These are phyloP conservation scores for Platorchestia sp. DNA, from an alignment of 1,140 invertebrate species.

Conservation along the genomic window DNA sequence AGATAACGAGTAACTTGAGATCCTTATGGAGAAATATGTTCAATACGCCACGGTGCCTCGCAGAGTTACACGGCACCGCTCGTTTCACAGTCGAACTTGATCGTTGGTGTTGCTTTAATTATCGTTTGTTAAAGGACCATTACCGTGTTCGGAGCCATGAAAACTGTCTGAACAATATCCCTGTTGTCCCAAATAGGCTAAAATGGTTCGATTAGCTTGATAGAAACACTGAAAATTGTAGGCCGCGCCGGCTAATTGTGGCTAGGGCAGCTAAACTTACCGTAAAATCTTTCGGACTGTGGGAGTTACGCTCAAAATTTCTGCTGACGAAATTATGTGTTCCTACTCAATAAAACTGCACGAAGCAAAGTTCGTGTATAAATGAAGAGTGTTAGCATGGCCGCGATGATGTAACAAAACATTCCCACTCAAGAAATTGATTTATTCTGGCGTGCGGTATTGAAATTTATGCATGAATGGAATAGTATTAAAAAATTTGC, in stretches of 20 bases:
- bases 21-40: conserved; percentile 25
- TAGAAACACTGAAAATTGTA: conserved; percentile 17
- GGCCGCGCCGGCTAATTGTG: neutral
- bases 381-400: neutral
- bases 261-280: neutral
- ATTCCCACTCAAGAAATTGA: neutral
- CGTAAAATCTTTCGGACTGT: neutral
- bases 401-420: neutral
- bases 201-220: neutral
- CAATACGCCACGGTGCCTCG: neutral
- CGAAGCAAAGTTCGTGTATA: neutral
- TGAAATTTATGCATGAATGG: no score
- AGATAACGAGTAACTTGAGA: conserved; percentile 39
- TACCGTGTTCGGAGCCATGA: neutral
- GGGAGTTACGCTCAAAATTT: neutral
- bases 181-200: neutral
- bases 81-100: neutral
- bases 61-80: neutral
- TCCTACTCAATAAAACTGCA: neutral
- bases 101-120: neutral
- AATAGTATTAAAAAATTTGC: no score
- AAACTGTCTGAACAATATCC: neutral
- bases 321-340: neutral
- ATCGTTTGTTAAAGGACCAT: neutral
- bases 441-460: neutral